phyloP scores from a whole-genome alignment of 35 echinoderm and acorn worm species.

The Stichopus chloronotus region DNA sequence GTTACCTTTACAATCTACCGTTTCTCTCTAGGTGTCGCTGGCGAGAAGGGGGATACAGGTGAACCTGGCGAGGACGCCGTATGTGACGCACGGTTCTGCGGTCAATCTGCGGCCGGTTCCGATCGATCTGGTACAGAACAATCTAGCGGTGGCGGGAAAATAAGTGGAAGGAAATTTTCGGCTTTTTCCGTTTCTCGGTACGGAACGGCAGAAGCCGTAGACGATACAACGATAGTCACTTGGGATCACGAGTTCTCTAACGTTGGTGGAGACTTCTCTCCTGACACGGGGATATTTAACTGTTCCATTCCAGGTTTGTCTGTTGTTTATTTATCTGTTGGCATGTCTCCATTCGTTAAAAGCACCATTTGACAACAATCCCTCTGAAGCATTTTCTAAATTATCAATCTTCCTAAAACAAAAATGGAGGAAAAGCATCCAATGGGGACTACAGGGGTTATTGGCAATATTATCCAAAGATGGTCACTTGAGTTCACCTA shows the following conservation, averaged over 20 bases:
- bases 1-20: too few species aligned
- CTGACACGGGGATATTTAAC: constrained; percentile 82
- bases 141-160: not conserved
- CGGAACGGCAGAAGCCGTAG: constrained; percentile 50
- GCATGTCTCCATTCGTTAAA: not conserved
- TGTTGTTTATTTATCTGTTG: not conserved
- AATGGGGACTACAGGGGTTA: too few species aligned
- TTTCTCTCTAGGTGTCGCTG: constrained; percentile 34
- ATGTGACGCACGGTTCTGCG: constrained; percentile 48
- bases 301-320: constrained; percentile 75
- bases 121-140: not conserved
- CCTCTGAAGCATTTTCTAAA: not conserved
- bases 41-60: constrained; percentile 54
- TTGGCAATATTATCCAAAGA: too few species aligned
- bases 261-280: constrained; percentile 70
- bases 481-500: too few species aligned
- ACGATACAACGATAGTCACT: constrained; percentile 65
- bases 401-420: not conserved
- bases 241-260: constrained; percentile 80
- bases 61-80: constrained; percentile 54
- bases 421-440: too few species aligned
- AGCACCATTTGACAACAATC: not conserved
- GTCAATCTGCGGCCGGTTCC: not conserved
- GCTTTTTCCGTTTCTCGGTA: constrained; percentile 82
- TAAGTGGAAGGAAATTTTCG: not conserved